Conservation (phyloP, 2,888 invertebrate species). For the Romanomermis culicivorax region DNA sequence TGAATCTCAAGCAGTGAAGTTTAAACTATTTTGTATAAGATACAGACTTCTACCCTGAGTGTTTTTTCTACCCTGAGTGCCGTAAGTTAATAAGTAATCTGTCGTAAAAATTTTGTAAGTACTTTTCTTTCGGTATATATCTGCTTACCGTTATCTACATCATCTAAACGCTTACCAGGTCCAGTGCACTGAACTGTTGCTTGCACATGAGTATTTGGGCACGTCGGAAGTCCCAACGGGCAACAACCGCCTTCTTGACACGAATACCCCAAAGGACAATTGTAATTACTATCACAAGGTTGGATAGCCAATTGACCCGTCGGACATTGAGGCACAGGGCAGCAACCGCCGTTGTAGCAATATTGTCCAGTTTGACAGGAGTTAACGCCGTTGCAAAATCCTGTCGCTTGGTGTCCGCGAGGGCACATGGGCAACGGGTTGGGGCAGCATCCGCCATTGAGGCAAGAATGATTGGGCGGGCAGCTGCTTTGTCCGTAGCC, state of each 20-base stretch:
- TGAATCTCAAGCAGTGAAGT: too few relatives aligned
- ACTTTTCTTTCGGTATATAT: too few relatives aligned
- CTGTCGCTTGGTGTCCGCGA: background rate
- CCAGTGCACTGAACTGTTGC: constrained; percentile 3
- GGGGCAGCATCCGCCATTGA: constrained; percentile 9
- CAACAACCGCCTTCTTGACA: constrained; percentile 10
- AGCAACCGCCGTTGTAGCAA: constrained; percentile 25
- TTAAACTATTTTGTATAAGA: too few relatives aligned
- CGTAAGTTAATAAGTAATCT: too few relatives aligned
- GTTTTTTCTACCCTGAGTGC: too few relatives aligned
- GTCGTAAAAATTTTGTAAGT: too few relatives aligned
- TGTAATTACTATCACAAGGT: background rate
- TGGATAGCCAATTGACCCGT: constrained; percentile 11
- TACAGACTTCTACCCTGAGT: too few relatives aligned
- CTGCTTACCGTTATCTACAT: too few relatives aligned
- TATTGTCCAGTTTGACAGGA: constrained; percentile 9
- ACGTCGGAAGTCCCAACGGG: constrained; percentile 6
- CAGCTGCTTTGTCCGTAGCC: constrained; percentile 1
- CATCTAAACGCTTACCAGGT: too few relatives aligned
- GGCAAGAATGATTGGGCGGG: constrained; percentile 1
- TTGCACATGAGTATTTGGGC: background rate
- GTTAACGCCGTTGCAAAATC: constrained; percentile 1
- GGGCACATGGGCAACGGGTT: constrained; percentile 8
- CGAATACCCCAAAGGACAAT: constrained; percentile 3
- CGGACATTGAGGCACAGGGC: constrained; percentile 24